Conservation (phyloP, 2,113 vertebrate species). For the Nothoprocta pentlandii region DNA sequence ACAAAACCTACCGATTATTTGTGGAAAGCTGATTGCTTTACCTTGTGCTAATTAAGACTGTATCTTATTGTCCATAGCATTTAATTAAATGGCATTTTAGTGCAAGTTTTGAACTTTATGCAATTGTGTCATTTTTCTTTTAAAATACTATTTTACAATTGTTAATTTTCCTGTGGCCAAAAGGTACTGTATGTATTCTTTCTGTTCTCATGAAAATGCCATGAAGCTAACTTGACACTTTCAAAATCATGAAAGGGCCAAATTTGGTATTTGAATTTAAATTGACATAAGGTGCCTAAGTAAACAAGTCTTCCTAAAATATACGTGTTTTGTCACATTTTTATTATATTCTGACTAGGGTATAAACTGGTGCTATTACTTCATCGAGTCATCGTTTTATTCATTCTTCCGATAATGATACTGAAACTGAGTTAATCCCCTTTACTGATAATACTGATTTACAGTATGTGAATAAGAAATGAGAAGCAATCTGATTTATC, state of each 20-base stretch:
- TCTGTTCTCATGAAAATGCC: background rate
- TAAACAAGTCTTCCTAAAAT: background rate
- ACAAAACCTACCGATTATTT: background rate
- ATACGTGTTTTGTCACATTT: background rate
- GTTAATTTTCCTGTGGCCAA: background rate
- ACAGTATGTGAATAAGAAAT: background rate
- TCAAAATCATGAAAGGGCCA: background rate
- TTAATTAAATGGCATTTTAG: background rate
- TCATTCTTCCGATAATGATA: background rate
- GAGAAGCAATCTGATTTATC: constrained; percentile 19
- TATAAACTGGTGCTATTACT: background rate
- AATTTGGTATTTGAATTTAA: background rate
- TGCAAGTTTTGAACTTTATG: background rate
- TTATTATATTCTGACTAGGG: background rate
- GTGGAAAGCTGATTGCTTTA: background rate
- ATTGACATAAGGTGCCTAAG: background rate
- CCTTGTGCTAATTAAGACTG: background rate
- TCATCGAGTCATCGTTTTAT: background rate
- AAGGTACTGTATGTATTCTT: background rate
- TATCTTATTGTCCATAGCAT: background rate
- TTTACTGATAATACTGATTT: background rate
- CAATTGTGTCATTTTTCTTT: background rate
- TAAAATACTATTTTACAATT: background rate
- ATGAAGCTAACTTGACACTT: background rate
- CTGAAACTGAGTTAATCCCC: background rate